Evolutionary conservation across 2,888 invertebrate species (phyloP), one percentile per base, ranked within the genome.

Genomic region (Epistrophe eligans): DNA sequence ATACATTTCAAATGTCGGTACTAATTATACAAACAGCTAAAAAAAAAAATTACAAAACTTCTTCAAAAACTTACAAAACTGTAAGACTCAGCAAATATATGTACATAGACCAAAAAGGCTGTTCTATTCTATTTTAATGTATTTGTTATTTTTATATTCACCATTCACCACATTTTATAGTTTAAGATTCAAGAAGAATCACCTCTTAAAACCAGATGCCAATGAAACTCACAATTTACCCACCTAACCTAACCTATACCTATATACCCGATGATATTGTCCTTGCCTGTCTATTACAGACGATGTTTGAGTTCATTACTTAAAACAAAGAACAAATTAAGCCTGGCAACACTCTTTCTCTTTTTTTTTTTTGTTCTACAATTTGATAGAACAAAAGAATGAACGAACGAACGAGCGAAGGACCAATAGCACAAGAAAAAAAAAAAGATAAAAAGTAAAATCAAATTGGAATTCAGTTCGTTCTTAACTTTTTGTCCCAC

Each of bases 261-360:
- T 17, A 60, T 5, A 19, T 28, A 19, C 43, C 11, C 19, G 57
- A n/a, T 50, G 40, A 38, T 28, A 1, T 50, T 50, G 67, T 67
- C 67, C 50, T 67, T 45, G 45, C 60, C 60, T 40, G 28, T 32
- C 55, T 55, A 32, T 32, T 32, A 55, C 55, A 67, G 77, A 62
- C 72, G 72, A 17, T 77, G 57, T 71, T 55, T 77, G 64, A 85
- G 64, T 77, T 74, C 74, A 79, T 74, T 77, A 74, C 57, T 74
- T 64, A 55, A 79, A 64, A 85, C 81, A 85, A 85, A 57, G 81
- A 52, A 82, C 60, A 58, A 77, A 82, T 85, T 79, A 82, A 74
- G 77, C 77, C 85, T 85, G 85, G 85, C 70, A 85, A 85, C 62
- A 79, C 82, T 82, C 77, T 67, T 19, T 19, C 13, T 50, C 32